Conservation (phyloP, 1,140 invertebrate species). For the Drosophila murphyi region DNA sequence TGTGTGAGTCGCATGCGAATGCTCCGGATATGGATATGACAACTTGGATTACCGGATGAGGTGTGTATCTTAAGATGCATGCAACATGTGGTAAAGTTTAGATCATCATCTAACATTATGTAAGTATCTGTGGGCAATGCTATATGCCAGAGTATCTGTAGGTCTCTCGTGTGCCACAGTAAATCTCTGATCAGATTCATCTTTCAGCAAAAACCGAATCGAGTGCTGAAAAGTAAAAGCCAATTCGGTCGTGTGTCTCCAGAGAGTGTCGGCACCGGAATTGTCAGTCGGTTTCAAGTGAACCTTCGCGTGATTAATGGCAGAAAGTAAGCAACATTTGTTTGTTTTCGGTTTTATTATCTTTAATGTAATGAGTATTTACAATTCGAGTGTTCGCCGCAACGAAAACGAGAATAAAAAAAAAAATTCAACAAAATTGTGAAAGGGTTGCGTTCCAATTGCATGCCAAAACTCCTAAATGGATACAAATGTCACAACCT, state of each 20-base stretch:
- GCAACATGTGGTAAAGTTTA: too few species aligned
- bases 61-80: too few species aligned
- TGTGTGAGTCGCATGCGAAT: too few species aligned
- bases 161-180: background rate
- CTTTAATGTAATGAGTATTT: slow-evolving; percentile 44
- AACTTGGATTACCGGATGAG: too few species aligned
- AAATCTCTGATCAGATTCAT: background rate
- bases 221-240: slow-evolving; percentile 13
- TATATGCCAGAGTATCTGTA: too few species aligned
- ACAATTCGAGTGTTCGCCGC: slow-evolving; percentile 29
- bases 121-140: too few species aligned
- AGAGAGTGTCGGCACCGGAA: background rate
- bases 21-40: too few species aligned
- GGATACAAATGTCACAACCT: slow-evolving; percentile 5
- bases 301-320: slow-evolving; percentile 17
- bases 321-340: background rate
- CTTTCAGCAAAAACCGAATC: background rate
- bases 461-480: background rate
- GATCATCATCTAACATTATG: too few species aligned
- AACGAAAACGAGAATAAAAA: slow-evolving; percentile 8
- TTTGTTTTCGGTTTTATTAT: slow-evolving; percentile 21
- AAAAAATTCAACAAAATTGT: slow-evolving; percentile 18
- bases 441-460: slow-evolving; percentile 1
- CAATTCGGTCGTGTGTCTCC: slow-evolving; percentile 1
- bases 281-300: background rate